Evolutionary conservation across 2,888 invertebrate species (phyloP).

Genomic region (Mayetiola destructor): DNA sequence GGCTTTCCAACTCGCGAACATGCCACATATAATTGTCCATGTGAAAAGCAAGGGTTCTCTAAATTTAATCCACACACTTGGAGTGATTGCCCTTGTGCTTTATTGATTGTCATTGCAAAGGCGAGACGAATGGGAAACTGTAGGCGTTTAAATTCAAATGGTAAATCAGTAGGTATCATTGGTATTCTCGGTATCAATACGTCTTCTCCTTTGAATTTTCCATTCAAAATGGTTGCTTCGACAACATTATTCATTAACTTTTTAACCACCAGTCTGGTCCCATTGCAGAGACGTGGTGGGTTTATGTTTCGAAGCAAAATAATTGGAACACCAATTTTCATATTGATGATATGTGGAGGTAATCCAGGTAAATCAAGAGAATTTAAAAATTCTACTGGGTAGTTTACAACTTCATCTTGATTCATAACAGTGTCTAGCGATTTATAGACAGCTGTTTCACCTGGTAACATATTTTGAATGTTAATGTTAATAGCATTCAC

Average conservation of each 20-base stretch:
- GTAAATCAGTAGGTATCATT: slow-evolving; percentile 24
- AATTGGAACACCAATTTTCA: slow-evolving; percentile 16
- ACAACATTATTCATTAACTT: slow-evolving; percentile 15
- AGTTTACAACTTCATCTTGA: slow-evolving; percentile 19
- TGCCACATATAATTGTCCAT: slow-evolving; percentile 28
- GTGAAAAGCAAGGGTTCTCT: slow-evolving; percentile 23
- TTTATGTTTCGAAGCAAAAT: slow-evolving; percentile 10
- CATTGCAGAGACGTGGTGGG: slow-evolving; percentile 17
- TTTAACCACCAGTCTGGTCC: slow-evolving; percentile 16
- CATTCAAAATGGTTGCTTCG: slow-evolving; percentile 15
- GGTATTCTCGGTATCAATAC: slow-evolving; percentile 25
- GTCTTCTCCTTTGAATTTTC: slow-evolving; percentile 15
- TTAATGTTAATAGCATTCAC: slow-evolving; percentile 8
- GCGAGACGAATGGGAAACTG: slow-evolving; percentile 23
- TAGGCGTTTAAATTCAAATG: slow-evolving; percentile 22
- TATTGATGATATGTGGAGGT: neutral
- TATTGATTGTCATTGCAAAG: slow-evolving; percentile 25
- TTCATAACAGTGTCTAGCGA: slow-evolving; percentile 16
- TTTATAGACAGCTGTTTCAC: neutral
- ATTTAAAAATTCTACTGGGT: slow-evolving; percentile 24
- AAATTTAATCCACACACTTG: slow-evolving; percentile 23
- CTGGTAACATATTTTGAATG: neutral
- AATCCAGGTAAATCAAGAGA: slow-evolving; percentile 15
- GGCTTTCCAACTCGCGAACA: slow-evolving; percentile 21
- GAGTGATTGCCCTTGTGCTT: slow-evolving; percentile 25